Evolutionary conservation across 2,797 vertebrate genomes (phyloP).

Genomic region (Masticophis lateralis): DNA sequence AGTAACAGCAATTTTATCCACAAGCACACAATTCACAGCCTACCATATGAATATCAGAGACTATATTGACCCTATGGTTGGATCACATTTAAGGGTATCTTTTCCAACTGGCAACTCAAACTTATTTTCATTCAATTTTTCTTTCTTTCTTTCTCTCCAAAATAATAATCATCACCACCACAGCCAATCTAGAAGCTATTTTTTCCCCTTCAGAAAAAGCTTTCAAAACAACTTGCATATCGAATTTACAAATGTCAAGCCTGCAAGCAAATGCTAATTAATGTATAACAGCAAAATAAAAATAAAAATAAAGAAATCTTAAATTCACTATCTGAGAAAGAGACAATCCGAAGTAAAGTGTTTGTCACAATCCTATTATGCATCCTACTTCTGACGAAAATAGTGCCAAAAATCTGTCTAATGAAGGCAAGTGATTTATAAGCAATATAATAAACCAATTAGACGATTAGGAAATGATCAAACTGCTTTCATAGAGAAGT

Average conservation of each 20-base stretch:
- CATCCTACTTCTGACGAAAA: background rate
- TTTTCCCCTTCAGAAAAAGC: background rate
- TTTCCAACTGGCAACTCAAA: background rate
- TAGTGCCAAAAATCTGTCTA: conserved; percentile 9
- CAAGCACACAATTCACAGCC: background rate
- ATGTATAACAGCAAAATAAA: background rate
- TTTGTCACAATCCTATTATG: background rate
- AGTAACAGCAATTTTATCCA: background rate
- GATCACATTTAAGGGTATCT: background rate
- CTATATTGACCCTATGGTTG: background rate
- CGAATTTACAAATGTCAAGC: background rate
- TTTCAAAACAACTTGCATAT: background rate
- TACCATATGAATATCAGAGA: background rate
- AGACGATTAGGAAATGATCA: conserved; percentile 15
- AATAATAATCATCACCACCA: background rate
- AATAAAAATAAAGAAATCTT: background rate
- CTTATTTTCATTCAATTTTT: background rate
- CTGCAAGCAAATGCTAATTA: background rate
- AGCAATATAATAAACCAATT: conserved; percentile 20
- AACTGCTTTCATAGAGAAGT: background rate
- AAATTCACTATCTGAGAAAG: conserved; percentile 27
- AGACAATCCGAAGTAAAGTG: conserved; percentile 2
- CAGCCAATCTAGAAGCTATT: background rate
- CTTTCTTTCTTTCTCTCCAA: background rate
- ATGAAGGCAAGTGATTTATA: conserved; percentile 42